A percentile compares a stretch with the other conserved stretches of the same genome.
These are phyloP conservation scores for Chromobotia macracanthus DNA, from an alignment of 2,797 vertebrate species.

Conservation along the genomic window DNA sequence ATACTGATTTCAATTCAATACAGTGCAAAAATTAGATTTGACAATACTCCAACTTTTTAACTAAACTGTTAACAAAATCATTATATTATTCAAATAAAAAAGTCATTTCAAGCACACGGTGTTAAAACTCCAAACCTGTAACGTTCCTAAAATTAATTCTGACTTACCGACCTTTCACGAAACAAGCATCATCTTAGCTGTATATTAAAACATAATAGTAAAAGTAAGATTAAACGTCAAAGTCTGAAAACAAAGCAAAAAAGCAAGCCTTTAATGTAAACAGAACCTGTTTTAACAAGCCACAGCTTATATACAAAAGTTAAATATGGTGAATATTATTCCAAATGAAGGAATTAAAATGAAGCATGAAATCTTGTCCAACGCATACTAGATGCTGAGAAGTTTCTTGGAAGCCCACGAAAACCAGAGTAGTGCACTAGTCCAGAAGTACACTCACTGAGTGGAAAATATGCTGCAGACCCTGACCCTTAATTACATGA, in stretches of 20 bases:
- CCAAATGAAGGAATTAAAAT: slow-evolving; percentile 49
- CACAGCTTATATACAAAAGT: slow-evolving; percentile 72
- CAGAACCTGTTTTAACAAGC: slow-evolving; percentile 76
- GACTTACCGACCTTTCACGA: slow-evolving; percentile 16
- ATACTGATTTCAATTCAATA: too few relatives aligned
- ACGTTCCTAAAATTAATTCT: not conserved
- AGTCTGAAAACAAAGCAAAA: slow-evolving; percentile 51
- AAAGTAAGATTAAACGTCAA: slow-evolving; percentile 55
- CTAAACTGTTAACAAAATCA: slow-evolving; percentile 6
- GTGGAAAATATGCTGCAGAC: slow-evolving; percentile 27
- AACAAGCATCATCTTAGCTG: slow-evolving; percentile 21
- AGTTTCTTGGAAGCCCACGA: slow-evolving; percentile 29
- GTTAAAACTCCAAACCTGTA: not conserved
- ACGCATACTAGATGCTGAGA: slow-evolving; percentile 60
- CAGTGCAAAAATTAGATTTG: slow-evolving; percentile 31
- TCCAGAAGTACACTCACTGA: not conserved
- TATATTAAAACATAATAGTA: slow-evolving; percentile 56
- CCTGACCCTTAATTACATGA: slow-evolving; percentile 3
- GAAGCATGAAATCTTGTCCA: slow-evolving; percentile 71
- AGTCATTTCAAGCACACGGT: slow-evolving; percentile 34
- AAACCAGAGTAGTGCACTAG: slow-evolving; percentile 29
- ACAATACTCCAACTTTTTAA: slow-evolving; percentile 29
- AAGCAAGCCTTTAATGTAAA: slow-evolving; percentile 62
- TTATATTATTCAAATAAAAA: slow-evolving; percentile 32
- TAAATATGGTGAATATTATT: slow-evolving; percentile 61